These are phyloP conservation scores for Fissipunctia ypsillon DNA, from an alignment of 2,888 invertebrate genomes.

Conservation along the genomic window DNA sequence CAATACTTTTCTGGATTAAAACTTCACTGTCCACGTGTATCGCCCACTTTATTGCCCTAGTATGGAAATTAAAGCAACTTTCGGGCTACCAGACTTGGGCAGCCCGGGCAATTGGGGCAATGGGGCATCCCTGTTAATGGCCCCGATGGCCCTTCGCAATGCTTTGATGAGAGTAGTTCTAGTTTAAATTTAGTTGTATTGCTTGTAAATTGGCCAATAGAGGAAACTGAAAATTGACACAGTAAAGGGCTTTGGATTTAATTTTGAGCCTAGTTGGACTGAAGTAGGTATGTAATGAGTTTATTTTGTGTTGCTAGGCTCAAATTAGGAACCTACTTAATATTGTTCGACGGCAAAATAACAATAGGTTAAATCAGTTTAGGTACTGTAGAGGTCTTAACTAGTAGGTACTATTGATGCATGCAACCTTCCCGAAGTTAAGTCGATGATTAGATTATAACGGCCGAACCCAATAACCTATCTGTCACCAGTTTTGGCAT, in stretches of 20 bases:
- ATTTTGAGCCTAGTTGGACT: conserved; percentile 26
- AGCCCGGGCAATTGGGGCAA: conserved; percentile 19
- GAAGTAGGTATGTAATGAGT: neutral
- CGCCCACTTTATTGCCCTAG: conserved; percentile 29
- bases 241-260: conserved; percentile 36
- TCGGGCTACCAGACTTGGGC: conserved; percentile 48
- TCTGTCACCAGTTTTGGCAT: no score
- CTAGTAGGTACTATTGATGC: no score
- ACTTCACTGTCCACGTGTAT: neutral
- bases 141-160: conserved; percentile 47
- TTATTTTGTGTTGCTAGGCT: conserved; percentile 16
- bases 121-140: conserved; percentile 59
- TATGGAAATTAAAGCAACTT: conserved; percentile 59
- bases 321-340: neutral
- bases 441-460: no score
- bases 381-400: no score
- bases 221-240: conserved; percentile 41
- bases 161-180: conserved; percentile 65
- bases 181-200: conserved; percentile 47
- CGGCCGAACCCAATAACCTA: no score
- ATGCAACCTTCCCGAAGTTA: no score
- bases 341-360: neutral
- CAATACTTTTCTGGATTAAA: conserved; percentile 11
- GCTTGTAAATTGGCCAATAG: conserved; percentile 63
- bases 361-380: neutral